phyloP scores from a whole-genome alignment of 2,888 invertebrate genomes.

The Ormyrus pomaceus region DNA sequence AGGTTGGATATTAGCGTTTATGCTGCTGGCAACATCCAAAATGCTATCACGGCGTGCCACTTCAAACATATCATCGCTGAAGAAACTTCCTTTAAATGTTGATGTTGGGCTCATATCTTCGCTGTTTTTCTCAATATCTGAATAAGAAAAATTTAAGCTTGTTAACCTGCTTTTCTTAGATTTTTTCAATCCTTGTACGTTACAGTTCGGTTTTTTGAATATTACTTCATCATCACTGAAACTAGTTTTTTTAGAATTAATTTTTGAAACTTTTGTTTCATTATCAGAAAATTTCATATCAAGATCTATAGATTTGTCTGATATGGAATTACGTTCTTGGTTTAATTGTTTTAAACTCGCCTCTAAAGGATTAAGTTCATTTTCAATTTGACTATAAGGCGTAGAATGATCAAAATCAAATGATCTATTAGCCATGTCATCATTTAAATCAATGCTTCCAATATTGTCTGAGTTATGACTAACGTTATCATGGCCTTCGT shows the following conservation, averaged over 20 bases:
- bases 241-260: too few species aligned
- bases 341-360: conserved; percentile 7
- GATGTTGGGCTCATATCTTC: conserved; percentile 37
- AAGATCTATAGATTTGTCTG: too few species aligned
- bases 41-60: conserved; percentile 63
- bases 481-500: not conserved
- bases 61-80: conserved; percentile 44
- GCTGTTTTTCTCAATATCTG: conserved; percentile 42
- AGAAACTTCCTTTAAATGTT: conserved; percentile 34
- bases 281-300: too few species aligned
- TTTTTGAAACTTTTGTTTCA: too few species aligned
- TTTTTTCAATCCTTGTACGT: too few species aligned
- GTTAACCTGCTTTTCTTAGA: too few species aligned
- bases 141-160: conserved; percentile 51
- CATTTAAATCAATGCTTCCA: too few species aligned
- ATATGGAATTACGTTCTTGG: too few species aligned
- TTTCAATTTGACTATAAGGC: not conserved
- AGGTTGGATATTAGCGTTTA: conserved; percentile 63
- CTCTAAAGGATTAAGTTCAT: conserved; percentile 34
- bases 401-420: conserved; percentile 26
- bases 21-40: conserved; percentile 63
- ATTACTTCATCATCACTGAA: too few species aligned
- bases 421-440: not conserved
- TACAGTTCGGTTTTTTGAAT: too few species aligned
- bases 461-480: not conserved